Base-by-base conservation (phyloP, 2,888 invertebrate genomes). In the Stenodera caucasica region DNA sequence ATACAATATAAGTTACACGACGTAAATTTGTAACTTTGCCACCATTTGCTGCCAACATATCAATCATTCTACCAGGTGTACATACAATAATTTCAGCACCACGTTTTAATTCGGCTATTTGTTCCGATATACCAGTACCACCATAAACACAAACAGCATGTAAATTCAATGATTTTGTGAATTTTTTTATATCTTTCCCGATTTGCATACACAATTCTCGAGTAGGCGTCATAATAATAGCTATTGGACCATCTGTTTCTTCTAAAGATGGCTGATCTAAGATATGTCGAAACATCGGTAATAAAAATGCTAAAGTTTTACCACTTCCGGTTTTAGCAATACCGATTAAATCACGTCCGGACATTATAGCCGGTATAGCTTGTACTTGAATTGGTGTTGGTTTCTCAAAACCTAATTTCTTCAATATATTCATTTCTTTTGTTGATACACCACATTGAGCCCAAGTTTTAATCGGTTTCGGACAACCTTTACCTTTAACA, bases 281-380 rank as follows among this genome's bases (percentile, higher is more conserved):
- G 29, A 99, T 94, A 75, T 99, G 99, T 35, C 92, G 80, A 81
- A 99, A 95, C 97, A 99, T 96, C 0, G 99, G 99, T 60, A 99
- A 81, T 60, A 99, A 88, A 81, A 99, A 99, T 0, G 98, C 99
- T 54, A 99, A 81, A 0, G 99, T 99, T 83, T 99, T 99, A 32
- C 99, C 99, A 76, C 96, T 96, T 49, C 98, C 98, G 0, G 99
- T 99, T 82, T 99, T 99, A 1, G 99, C 99, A 77, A 99, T 99
- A 57, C 98, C 98, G 75, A 99, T 99, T 63, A 99, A 83, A 82
- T 99, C 98, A 60, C 98, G 88, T 67, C 93, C 94, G 53, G 92
- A 94, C 98, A 99, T 98, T 63, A 99, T 94, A 26, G 95, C 94
- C 4, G 95, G 94, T 75, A 99, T 94, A 2, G 98, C 98, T 82